Percentiles rank a stretch among this genome's conserved stretches.
Conservation (phyloP, 2,113 vertebrate species). For the Phycodurus eques region DNA sequence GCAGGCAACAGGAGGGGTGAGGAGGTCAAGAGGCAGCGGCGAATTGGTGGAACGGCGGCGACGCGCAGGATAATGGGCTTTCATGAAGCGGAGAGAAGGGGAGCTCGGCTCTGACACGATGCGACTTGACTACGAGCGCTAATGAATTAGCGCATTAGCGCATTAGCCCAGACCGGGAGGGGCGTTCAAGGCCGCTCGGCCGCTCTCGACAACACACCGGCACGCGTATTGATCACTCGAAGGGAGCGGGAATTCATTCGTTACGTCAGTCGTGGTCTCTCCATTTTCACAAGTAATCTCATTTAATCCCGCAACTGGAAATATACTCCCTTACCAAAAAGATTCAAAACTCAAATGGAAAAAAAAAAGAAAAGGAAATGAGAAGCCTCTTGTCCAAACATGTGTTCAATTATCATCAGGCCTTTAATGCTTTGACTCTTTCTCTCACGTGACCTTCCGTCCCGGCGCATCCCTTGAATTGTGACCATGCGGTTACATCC, state of each 20-base stretch:
- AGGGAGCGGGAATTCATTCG: constrained; percentile 51
- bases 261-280: constrained; percentile 60
- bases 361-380: constrained; percentile 14
- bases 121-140: constrained; percentile 61
- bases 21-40: constrained; percentile 81
- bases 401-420: constrained; percentile 75
- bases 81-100: constrained; percentile 73
- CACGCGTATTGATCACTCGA: constrained; percentile 53
- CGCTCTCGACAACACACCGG: constrained; percentile 58
- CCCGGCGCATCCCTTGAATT: constrained; percentile 60
- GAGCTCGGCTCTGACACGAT: constrained; percentile 63
- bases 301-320: constrained; percentile 26
- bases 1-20: constrained; percentile 81
- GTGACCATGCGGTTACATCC: constrained; percentile 60
- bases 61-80: constrained; percentile 78
- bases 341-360: constrained; percentile 30
- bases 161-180: constrained; percentile 65
- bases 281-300: constrained; percentile 14
- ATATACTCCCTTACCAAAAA: constrained; percentile 1
- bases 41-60: constrained; percentile 57
- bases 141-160: constrained; percentile 76
- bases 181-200: constrained; percentile 63
- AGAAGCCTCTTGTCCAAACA: constrained; percentile 55
- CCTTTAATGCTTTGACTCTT: constrained; percentile 67
- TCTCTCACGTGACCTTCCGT: constrained; percentile 60